A percentile compares a stretch with the other conserved stretches of the same genome.
Conservation (phyloP, 2,888 invertebrate species). For the Petrolisthes cinctipes region DNA sequence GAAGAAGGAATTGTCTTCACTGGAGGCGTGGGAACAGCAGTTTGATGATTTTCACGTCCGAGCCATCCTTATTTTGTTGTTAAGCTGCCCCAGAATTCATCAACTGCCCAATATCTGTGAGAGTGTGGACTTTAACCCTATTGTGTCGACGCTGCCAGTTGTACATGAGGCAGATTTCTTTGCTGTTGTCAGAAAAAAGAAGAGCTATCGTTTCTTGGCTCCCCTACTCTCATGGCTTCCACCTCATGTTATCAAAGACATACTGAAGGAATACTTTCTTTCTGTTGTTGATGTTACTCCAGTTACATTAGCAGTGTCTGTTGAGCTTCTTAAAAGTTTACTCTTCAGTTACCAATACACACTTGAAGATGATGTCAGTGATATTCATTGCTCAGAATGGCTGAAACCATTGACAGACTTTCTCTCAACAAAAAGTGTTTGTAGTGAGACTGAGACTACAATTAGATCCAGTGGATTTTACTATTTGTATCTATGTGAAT, state of each 20-base stretch:
- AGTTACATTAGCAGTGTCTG: conserved; percentile 40
- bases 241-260: background rate
- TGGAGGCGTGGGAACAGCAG: conserved; percentile 2
- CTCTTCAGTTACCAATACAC: conserved; percentile 29
- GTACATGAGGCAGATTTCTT: conserved; percentile 42
- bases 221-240: conserved; percentile 40
- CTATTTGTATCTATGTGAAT: conserved; percentile 44
- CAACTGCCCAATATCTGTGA: conserved; percentile 5
- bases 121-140: conserved; percentile 31
- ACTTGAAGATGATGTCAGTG: background rate
- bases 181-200: conserved; percentile 44
- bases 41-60: conserved; percentile 30
- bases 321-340: conserved; percentile 35
- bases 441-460: conserved; percentile 1
- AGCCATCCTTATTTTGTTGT: conserved; percentile 30
- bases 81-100: conserved; percentile 33
- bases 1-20: conserved; percentile 25
- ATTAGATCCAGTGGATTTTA: conserved; percentile 45
- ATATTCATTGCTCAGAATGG: background rate
- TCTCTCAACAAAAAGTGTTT: conserved; percentile 26
- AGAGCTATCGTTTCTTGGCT: conserved; percentile 16
- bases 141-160: conserved; percentile 25
- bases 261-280: conserved; percentile 27
- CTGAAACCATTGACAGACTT: conserved; percentile 25
- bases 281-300: conserved; percentile 36